A percentile compares a stretch with the other conserved stretches of the same genome.
Evolutionary conservation across 2,113 vertebrate genomes (phyloP).

Genomic region (Ptilonorhynchus violaceus): DNA sequence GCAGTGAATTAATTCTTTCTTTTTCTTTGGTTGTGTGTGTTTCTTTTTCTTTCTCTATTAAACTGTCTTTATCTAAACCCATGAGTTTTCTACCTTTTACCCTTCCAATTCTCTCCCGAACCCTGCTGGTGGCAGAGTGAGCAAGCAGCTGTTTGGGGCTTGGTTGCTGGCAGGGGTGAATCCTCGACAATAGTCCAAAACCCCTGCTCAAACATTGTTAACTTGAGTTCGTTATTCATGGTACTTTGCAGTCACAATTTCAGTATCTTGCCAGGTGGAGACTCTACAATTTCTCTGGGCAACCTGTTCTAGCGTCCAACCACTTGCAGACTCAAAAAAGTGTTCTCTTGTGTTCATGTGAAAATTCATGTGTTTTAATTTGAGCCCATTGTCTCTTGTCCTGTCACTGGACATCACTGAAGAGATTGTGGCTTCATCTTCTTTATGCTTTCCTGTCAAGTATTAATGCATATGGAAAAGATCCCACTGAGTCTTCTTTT

Average conservation of each 20-base stretch:
- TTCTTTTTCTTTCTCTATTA: neutral
- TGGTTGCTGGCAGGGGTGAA: neutral
- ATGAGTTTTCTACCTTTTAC: neutral
- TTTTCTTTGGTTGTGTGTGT: neutral
- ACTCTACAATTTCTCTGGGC: neutral
- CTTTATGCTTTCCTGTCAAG: neutral
- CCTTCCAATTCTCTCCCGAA: neutral
- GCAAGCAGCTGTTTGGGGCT: rapidly evolving
- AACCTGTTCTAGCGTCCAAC: neutral
- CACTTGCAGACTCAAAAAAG: neutral
- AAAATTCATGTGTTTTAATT: neutral
- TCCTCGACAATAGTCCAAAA: neutral
- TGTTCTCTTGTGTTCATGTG: neutral
- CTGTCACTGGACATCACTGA: too few relatives aligned
- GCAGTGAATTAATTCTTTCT: neutral
- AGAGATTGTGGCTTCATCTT: neutral
- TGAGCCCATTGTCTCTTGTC: neutral
- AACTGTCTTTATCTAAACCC: neutral
- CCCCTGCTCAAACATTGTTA: neutral
- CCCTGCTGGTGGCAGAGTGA: neutral
- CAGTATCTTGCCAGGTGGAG: neutral
- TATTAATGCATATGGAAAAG: neutral
- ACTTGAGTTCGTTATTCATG: neutral
- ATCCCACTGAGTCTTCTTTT: neutral
- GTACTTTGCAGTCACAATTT: neutral